These are phyloP conservation scores for Halictus ligatus DNA, from an alignment of 2,888 invertebrate genomes.

Conservation along the genomic window DNA sequence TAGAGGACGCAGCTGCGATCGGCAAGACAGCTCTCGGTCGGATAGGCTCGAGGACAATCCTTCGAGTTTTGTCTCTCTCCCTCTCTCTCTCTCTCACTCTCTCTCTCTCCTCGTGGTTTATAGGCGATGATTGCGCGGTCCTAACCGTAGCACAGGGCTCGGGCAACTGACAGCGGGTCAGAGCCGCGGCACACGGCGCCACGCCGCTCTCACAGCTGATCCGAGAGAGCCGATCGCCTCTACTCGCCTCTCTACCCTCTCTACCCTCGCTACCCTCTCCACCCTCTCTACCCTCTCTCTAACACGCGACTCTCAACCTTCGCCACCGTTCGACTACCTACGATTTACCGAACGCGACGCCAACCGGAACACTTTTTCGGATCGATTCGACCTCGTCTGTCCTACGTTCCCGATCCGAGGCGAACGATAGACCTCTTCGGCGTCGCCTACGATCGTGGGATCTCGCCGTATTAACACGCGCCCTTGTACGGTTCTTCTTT, in stretches of 20 bases:
- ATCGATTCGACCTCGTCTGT: not conserved
- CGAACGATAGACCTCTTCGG: not conserved
- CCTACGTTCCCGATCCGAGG: not conserved
- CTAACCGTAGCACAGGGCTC: constrained; percentile 84
- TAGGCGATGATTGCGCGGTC: constrained; percentile 78
- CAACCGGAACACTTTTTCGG: constrained; percentile 40
- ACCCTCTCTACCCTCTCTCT: constrained; percentile 72
- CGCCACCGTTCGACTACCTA: constrained; percentile 50
- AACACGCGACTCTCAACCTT: constrained; percentile 68
- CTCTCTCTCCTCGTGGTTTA: constrained; percentile 53
- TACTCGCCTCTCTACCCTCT: constrained; percentile 71
- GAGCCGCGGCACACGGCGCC: constrained; percentile 79
- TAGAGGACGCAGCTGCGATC: constrained; percentile 38
- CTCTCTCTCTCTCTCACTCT: constrained; percentile 21
- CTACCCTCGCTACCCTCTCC: constrained; percentile 54
- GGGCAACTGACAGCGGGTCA: constrained; percentile 84
- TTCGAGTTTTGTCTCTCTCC: constrained; percentile 10
- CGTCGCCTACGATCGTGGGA: not conserved
- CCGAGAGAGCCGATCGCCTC: constrained; percentile 73
- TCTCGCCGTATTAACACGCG: not conserved
- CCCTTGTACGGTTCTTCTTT: not conserved
- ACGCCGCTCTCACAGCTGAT: constrained; percentile 81
- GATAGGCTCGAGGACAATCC: constrained; percentile 19
- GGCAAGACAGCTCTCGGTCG: constrained; percentile 15
- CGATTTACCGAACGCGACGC: constrained; percentile 43